Base-by-base conservation (phyloP, 2,113 vertebrate species). In the Serinus canaria region DNA sequence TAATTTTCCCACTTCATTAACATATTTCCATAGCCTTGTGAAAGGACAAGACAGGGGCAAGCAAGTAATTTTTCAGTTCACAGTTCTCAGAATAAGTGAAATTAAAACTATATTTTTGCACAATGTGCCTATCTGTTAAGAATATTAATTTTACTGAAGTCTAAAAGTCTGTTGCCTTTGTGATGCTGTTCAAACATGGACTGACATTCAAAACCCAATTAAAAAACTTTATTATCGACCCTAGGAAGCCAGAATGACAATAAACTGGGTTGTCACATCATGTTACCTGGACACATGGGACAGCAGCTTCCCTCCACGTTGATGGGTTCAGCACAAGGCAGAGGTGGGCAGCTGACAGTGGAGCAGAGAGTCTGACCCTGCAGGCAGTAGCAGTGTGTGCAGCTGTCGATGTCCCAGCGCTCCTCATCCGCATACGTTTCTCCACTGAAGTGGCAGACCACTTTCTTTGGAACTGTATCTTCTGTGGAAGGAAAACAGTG, bases 321-420 rank as follows among this genome's bases (percentile, higher is more conserved):
- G 97, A 98, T 97, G 87, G 98, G 98, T 53, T 98, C 97, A 15
- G 96, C 94, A 69, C 99, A 99, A 55, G 98, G 98, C 87, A 98
- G 97, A 15, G 98, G 97, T 0, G 98, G 99, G 96, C 99, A 99
- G 98, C 98, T 99, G 96, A 99, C 99, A 0, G 98, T 99, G 8
- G 98, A 99, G 97, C 99, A 99, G 69, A 99, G 98, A 3, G 99
- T 99, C 98, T 99, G 98, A n/a, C 99, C 99, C 93, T 99, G 98
- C 88, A 99, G 97, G 95, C 99, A 99, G 96, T 99, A 99, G 97
- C 99, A 99, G 95, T 99, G 99, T 1, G 99, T 99, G 96, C 99
- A 99, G 98, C 98, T 99, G 97, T 99, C 99, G 2, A 99, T 98
- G 92, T 99, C 98, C 99, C 99, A 99, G 58, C 99, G 98, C 19